phyloP scores from a whole-genome alignment of 2,797 vertebrate species.

The Sebastiscus albofasciatus region DNA sequence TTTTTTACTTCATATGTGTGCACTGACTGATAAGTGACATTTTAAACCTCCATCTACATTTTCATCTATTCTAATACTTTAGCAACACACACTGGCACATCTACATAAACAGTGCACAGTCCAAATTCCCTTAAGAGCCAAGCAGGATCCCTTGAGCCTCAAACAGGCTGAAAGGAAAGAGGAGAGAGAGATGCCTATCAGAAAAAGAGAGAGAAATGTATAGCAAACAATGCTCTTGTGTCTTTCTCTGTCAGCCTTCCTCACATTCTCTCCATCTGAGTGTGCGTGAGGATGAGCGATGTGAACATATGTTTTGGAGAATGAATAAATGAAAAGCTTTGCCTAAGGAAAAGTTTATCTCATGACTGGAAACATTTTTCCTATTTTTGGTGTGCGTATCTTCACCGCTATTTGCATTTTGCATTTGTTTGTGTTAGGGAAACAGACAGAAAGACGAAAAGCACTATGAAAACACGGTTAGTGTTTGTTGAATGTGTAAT shows the following conservation, averaged over 20 bases:
- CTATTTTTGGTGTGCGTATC: constrained; percentile 23
- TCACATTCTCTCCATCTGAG: constrained; percentile 18
- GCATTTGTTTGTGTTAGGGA: constrained; percentile 46
- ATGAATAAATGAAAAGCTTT: constrained; percentile 30
- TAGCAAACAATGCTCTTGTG: constrained; percentile 27
- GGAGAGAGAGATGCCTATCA: constrained; percentile 12
- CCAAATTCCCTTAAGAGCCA: not conserved
- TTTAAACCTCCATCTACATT: not conserved
- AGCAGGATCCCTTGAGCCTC: not conserved
- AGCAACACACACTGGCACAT: not conserved
- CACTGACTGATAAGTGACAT: not conserved
- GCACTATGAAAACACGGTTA: not conserved
- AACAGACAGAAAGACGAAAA: not conserved
- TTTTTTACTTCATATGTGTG: not conserved
- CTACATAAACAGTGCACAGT: not conserved
- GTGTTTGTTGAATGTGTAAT: not conserved
- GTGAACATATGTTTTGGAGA: constrained; percentile 29
- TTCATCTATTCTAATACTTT: not conserved
- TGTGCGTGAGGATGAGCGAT: constrained; percentile 12
- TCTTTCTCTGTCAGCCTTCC: constrained; percentile 14
- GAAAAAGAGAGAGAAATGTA: constrained; percentile 24
- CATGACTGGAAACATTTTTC: constrained; percentile 26
- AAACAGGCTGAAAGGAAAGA: constrained; percentile 2
- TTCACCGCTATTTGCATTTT: constrained; percentile 45
- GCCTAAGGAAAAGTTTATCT: constrained; percentile 15